Conservation (phyloP, 2,113 vertebrate species). For the Hippocampus abdominalis region DNA sequence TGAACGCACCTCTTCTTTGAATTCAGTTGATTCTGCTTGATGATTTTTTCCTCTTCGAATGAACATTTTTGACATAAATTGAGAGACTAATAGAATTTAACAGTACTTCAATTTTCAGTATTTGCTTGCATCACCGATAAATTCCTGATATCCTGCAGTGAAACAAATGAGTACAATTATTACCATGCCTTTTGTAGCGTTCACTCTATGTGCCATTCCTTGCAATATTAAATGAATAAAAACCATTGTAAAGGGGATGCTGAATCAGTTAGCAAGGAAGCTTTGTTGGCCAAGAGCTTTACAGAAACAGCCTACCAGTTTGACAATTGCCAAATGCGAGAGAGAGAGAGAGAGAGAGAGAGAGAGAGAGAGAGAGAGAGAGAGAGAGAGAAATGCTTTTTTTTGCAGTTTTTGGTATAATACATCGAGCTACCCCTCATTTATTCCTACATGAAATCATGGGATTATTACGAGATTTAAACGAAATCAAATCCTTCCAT, state of each 20-base stretch:
- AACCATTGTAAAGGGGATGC: background rate
- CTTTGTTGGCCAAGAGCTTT: background rate
- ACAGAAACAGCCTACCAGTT: background rate
- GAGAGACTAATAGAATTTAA: too few relatives aligned
- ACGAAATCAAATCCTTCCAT: slow-evolving; percentile 16
- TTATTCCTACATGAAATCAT: slow-evolving; percentile 11
- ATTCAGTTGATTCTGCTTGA: background rate
- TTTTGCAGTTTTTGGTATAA: slow-evolving; percentile 1
- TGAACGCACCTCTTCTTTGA: background rate
- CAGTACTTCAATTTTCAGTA: too few relatives aligned
- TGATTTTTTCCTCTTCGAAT: background rate
- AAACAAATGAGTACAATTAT: background rate
- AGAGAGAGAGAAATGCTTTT: background rate
- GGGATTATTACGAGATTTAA: slow-evolving; percentile 7
- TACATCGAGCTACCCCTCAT: slow-evolving; percentile 5
- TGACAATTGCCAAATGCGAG: background rate
- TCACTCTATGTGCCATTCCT: background rate
- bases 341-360: too few relatives aligned
- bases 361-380: background rate
- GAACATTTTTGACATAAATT: background rate
- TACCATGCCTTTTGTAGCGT: background rate
- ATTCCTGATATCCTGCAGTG: background rate
- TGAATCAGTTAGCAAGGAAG: background rate
- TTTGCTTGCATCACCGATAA: too few relatives aligned
- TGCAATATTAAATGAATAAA: background rate